Percentiles rank a stretch among this genome's conserved stretches.
These are phyloP conservation scores for Creontiades dilutus DNA, from an alignment of 2,888 invertebrate genomes.

Conservation along the genomic window DNA sequence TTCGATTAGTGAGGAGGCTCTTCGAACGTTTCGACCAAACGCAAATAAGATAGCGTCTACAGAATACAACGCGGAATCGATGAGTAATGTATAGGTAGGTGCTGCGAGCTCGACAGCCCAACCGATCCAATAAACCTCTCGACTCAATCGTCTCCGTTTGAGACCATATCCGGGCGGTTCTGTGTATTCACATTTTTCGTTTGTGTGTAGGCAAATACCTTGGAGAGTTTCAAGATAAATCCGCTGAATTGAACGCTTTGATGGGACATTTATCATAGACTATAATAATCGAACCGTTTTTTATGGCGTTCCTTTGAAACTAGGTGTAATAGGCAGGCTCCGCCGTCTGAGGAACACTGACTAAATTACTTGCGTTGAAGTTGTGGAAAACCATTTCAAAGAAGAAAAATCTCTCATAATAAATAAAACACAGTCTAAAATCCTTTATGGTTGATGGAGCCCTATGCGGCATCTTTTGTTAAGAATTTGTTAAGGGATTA, in stretches of 20 bases:
- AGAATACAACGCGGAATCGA: neutral
- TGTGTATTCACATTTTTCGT: neutral
- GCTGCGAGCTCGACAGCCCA: neutral
- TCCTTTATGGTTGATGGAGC: too few relatives aligned
- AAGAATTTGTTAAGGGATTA: too few relatives aligned
- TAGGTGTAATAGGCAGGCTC: too few relatives aligned
- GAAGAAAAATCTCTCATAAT: too few relatives aligned
- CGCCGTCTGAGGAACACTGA: too few relatives aligned
- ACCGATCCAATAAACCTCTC: neutral
- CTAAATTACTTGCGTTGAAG: too few relatives aligned
- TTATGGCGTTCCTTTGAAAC: too few relatives aligned
- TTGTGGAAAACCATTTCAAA: too few relatives aligned
- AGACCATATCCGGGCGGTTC: neutral
- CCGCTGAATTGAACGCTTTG: neutral
- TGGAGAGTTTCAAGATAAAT: neutral
- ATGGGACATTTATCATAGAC: neutral
- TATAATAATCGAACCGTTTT: too few relatives aligned
- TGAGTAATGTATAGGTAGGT: neutral
- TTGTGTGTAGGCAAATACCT: neutral
- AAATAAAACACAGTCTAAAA: too few relatives aligned
- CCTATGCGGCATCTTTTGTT: too few relatives aligned
- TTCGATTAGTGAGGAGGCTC: neutral
- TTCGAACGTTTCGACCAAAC: neutral
- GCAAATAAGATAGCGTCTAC: neutral
- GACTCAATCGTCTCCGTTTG: neutral